Evolutionary conservation across 2,888 invertebrate species (phyloP).

Genomic region (Tetranychus truncatus): DNA sequence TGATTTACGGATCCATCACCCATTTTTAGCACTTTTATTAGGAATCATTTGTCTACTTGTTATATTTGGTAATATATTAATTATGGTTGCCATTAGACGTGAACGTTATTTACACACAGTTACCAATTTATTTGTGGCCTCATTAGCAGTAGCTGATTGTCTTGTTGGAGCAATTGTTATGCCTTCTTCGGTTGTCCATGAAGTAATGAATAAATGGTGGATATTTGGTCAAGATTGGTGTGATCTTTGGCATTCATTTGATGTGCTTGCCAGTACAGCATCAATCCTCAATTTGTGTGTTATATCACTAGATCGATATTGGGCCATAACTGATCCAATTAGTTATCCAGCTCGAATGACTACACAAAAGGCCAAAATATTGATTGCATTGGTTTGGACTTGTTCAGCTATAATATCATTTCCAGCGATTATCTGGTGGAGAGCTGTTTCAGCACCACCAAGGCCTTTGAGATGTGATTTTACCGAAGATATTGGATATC

Average conservation of each 20-base stretch:
- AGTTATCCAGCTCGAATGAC: constrained; percentile 91
- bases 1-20: constrained; percentile 7
- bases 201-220: constrained; percentile 49
- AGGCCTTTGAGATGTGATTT: constrained; percentile 68
- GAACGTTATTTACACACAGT: constrained; percentile 88
- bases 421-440: constrained; percentile 63
- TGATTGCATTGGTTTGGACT: constrained; percentile 87
- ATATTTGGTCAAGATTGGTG: constrained; percentile 89
- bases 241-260: constrained; percentile 89
- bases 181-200: constrained; percentile 85
- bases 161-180: constrained; percentile 89
- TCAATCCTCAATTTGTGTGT: constrained; percentile 93
- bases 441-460: constrained; percentile 34
- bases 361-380: constrained; percentile 57
- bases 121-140: constrained; percentile 92
- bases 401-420: constrained; percentile 92
- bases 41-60: constrained; percentile 74
- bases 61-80: constrained; percentile 81
- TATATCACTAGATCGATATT: constrained; percentile 68
- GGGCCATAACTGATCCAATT: constrained; percentile 97
- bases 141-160: constrained; percentile 86
- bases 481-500: constrained; percentile 84
- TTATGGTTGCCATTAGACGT: constrained; percentile 75
- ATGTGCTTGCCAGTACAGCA: constrained; percentile 90
- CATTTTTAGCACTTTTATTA: constrained; percentile 34